A percentile compares a stretch with the other conserved stretches of the same genome.
Conservation (phyloP, 2,113 vertebrate species). For the Irena cyanogastra region DNA sequence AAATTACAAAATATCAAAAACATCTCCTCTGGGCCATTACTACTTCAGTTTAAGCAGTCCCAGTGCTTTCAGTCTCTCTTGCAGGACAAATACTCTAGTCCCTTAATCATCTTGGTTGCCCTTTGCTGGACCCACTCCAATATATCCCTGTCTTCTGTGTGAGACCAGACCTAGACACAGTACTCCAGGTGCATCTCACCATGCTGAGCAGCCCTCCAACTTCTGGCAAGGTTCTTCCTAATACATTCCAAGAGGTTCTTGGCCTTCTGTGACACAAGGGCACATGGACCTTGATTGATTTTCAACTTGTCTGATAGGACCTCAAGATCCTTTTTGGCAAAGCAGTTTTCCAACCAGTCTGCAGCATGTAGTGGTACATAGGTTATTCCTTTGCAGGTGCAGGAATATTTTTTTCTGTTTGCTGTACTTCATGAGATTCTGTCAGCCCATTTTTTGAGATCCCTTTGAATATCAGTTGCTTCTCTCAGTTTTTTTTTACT, state of each 20-base stretch:
- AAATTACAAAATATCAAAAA: background rate
- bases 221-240: background rate
- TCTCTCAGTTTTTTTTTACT: background rate
- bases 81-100: background rate
- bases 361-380: rapidly evolving
- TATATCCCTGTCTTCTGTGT: background rate
- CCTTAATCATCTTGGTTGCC: background rate
- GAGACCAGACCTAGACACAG: background rate
- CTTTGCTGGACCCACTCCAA: background rate
- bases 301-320: background rate
- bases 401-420: background rate
- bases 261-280: background rate
- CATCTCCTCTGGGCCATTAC: background rate
- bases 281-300: background rate
- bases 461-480: background rate
- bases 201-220: background rate
- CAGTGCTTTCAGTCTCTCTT: background rate
- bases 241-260: background rate
- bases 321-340: background rate
- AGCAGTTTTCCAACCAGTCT: background rate
- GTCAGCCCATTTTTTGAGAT: background rate
- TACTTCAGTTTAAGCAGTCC: background rate
- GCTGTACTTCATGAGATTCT: background rate
- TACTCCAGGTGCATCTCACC: background rate
- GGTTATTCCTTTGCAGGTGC: background rate